Base-by-base conservation (phyloP, 2,113 vertebrate species). In the Aleadryas rufinucha region DNA sequence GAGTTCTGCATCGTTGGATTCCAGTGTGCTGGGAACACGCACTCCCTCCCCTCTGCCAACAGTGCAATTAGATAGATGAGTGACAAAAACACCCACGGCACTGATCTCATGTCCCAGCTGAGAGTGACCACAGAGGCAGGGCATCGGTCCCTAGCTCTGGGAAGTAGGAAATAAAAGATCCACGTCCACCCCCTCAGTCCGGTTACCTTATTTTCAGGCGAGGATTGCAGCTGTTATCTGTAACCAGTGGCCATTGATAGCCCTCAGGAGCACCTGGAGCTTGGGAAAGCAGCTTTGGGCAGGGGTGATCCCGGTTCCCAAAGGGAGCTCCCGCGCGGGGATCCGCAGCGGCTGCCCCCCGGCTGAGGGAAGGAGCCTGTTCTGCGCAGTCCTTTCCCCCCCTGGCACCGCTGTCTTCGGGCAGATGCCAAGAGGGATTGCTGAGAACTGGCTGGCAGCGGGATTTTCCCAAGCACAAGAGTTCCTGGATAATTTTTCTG, bases 81-180 rank as follows among this genome's bases (percentile, higher is more conserved):
- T 45, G 63, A 52, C 74, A 15, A 23, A 57, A 65, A 7, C 7
- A n/a, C 19, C 42, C 61, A 4, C 0, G 1, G 88, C 65, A 9
- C 74, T 33, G 42, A 39, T 64, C 23, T 30, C 7, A 0, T 13
- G 45, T 35, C 81, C 89, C 1, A 4, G 45, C 68, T 50, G 6
- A 27, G 30, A 50, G 7, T 0, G 7, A 13, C 15, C 30, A 3
- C 45, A 53, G 37, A 53, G 87, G 30, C 80, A 57, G 47, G 66
- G 41, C 14, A 0, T 28, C 2, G 0, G 12, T 14, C 45, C 11
- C 0, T 6, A 16, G 14, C 39, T 50, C 49, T 49, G 52, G n/a
- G 57, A 37, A 26, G 11, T 30, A 22, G 24, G 11, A 24, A 56
- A 72, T 53, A 57, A 31, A 31, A 92, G 42, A 5, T 22, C 59